Evolutionary conservation across 2,797 vertebrate species (phyloP).

Genomic region (Galago senegalensis): DNA sequence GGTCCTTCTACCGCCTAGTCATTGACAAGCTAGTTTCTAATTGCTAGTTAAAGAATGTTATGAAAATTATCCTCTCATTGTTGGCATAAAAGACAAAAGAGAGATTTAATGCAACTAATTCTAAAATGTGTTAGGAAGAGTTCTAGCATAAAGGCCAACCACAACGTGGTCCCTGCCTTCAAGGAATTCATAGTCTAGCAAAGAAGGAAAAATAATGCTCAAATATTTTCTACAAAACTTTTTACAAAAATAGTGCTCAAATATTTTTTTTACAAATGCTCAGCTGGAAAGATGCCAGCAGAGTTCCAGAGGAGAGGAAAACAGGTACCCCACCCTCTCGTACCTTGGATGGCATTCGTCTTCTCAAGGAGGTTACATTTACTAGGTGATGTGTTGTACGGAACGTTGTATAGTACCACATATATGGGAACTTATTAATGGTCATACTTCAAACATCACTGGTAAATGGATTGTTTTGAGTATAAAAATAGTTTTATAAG

Average conservation of each 20-base stretch:
- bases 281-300: no score
- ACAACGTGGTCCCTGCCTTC: constrained; percentile 30
- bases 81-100: constrained; percentile 46
- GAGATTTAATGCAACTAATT: constrained; percentile 21
- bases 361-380: neutral
- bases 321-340: no score
- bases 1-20: neutral
- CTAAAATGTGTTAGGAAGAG: constrained; percentile 28
- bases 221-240: constrained; percentile 29
- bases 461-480: constrained; percentile 10
- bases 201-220: constrained; percentile 37
- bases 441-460: neutral
- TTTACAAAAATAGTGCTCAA: no score
- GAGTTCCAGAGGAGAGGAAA: no score
- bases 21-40: constrained; percentile 32
- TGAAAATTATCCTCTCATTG: constrained; percentile 32
- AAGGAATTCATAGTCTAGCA: constrained; percentile 31
- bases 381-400: neutral
- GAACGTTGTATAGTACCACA: neutral
- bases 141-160: neutral
- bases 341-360: no score
- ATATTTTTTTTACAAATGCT: no score
- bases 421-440: neutral
- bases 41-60: constrained; percentile 48
- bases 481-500: constrained; percentile 12